Evolutionary conservation across 2,888 invertebrate genomes (phyloP).

Genomic region (Eilema sororculum): DNA sequence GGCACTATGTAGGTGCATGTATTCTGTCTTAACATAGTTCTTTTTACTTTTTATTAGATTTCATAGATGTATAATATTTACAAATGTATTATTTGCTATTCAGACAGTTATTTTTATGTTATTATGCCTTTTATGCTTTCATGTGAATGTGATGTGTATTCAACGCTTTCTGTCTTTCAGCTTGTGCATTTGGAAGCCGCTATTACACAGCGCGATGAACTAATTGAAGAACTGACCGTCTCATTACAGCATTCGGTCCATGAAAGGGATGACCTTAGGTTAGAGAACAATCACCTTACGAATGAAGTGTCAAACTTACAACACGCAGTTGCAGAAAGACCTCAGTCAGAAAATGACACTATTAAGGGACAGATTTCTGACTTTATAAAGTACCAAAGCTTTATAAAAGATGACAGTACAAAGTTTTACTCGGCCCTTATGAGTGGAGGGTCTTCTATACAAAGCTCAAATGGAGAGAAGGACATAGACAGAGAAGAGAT

Average conservation of each 20-base stretch:
- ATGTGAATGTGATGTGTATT: conserved; percentile 61
- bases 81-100: neutral
- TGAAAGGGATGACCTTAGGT: conserved; percentile 88
- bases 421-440: conserved; percentile 80
- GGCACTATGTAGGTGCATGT: conserved; percentile 19
- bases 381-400: conserved; percentile 78
- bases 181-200: conserved; percentile 91
- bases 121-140: conserved; percentile 43
- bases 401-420: conserved; percentile 79
- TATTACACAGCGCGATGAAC: conserved; percentile 89
- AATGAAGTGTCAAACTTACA: conserved; percentile 86
- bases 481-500: conserved; percentile 85
- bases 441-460: conserved; percentile 75
- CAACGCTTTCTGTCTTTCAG: conserved; percentile 86
- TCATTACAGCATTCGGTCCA: conserved; percentile 90
- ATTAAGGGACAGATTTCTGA: conserved; percentile 80
- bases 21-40: too few relatives aligned
- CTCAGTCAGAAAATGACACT: conserved; percentile 74
- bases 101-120: neutral
- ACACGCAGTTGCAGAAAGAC: conserved; percentile 69
- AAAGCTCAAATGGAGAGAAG: conserved; percentile 80
- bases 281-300: conserved; percentile 88
- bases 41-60: neutral
- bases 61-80: neutral
- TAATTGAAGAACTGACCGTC: conserved; percentile 91